Base-by-base conservation (phyloP, 2,797 vertebrate species). In the Sylvilagus floridanus region DNA sequence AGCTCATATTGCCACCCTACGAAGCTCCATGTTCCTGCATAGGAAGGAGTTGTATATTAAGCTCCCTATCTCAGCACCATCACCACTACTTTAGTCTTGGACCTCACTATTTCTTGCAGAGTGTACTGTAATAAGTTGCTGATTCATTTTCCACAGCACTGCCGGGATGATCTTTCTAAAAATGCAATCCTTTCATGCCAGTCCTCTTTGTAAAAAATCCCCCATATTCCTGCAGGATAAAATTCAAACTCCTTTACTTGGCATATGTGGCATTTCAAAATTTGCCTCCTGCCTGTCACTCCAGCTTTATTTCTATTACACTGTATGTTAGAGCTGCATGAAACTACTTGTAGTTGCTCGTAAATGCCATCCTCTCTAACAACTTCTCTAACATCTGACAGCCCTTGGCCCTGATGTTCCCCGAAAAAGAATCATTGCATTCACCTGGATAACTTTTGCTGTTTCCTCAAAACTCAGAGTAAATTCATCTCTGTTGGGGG, bases 201-300 rank as follows among this genome's bases (percentile, higher is more conserved):
- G 42, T 77, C 83, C 71, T 78, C 35, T 88, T 91, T 84, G 84
- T 5, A 8, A 69, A 93, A 65, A 62, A 11, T 14, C 13, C 17
- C 82, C 88, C 85, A 32, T 9, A 42, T 72, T 88, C 82, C n/a
- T 84, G 75, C n/a, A 79, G 32, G 42, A 93, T n/a, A 85, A 92
- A 94, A 72, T 54, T 83, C 32, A 83, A 71, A 78, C 35, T 89
- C 37, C 81, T 92, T 95, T 32, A 84, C 92, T 37, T 93, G 88
- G 88, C 57, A 37, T 84, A 22, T 87, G 60, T 75, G 60, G 28
- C 78, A 90, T 95, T 95, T 95, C 35, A 81, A 93, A 87, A 79
- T 47, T 75, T 91, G 57, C 65, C 77, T 93, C 60, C 81, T 96
- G 88, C 60, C 26, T 93, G 26, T 90, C 84, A 90, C 7, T 35